Base-by-base conservation (phyloP, 2,113 vertebrate genomes). In the Eublepharis macularius region DNA sequence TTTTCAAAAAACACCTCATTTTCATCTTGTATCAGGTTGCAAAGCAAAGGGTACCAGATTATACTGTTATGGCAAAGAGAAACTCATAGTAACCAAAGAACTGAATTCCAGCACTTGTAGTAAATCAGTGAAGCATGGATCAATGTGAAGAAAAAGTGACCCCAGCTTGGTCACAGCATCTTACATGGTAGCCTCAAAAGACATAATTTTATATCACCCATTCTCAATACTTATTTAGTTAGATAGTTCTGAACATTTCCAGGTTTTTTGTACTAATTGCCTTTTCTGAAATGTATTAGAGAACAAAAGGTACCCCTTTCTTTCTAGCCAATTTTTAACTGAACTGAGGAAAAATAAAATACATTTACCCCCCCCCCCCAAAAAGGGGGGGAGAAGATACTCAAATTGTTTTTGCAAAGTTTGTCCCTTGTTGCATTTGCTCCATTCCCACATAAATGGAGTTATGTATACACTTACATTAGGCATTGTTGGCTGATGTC, bases 181-280 rank as follows among this genome's bases (percentile, higher is more conserved):
- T 74, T 41, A 45, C 83, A 17, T 6, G 80, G 86, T 82, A 47
- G 16, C 21, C 76, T 36, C 43, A 65, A 16, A 83, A 3, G 16
- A 5, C 17, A 63, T 39, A 83, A 60, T 75, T 85, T 11, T 86
- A 1, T 72, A 87, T n/a, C 86, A 60, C 6, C 89, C 78, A 86
- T n/a, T 6, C 57, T 73, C 57, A 65, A 75, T 29, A 75, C 39
- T 68, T 75, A 77, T 78, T 72, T 84, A 80, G 76, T 85, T 69
- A 88, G 91, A 87, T 93, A 36, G 6, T 60, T 76, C 65, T 88
- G 75, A 90, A 84, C 76, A 77, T 43, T 51, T 89, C 81, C 92
- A 89, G 85, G 70, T 41, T 87, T 88, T 85, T 84, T 54, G 73
- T 54, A 84, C 80, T 90, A 88, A 68, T 77, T 91, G 90, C 75